Evolutionary conservation across 2,113 vertebrate species (phyloP).

Genomic region (Syrmaticus mikado): DNA sequence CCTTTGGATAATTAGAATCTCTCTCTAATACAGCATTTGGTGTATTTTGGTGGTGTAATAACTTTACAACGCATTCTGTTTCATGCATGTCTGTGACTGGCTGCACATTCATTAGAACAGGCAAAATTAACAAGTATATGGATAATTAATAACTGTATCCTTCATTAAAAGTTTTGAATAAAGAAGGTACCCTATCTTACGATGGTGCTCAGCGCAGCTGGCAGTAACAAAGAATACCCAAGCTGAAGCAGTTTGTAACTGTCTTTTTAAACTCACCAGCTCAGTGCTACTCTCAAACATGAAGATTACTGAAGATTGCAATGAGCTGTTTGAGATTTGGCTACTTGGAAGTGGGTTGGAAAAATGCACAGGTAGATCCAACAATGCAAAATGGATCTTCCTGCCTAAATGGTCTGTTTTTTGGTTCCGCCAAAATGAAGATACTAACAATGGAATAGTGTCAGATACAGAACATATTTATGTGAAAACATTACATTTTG

Average conservation of each 20-base stretch:
- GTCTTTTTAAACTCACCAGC: not conserved
- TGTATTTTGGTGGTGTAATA: not conserved
- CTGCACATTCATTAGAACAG: not conserved
- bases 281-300: not conserved
- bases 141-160: not conserved
- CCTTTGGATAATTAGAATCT: not conserved
- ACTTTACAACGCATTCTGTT: not conserved
- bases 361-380: not conserved
- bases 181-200: accelerated
- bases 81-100: not conserved
- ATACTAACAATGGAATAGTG: not conserved
- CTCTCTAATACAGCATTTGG: not conserved
- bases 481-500: not conserved
- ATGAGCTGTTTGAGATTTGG: not conserved
- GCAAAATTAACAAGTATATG: not conserved
- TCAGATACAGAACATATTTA: not conserved
- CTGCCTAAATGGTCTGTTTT: not conserved
- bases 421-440: too few species aligned
- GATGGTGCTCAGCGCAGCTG: not conserved
- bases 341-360: not conserved
- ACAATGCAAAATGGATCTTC: not conserved
- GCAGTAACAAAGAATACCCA: not conserved
- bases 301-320: not conserved
- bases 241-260: not conserved
- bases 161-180: not conserved